Evolutionary conservation across 1,140 invertebrate species (phyloP), one percentile per base, ranked within the genome.

Genomic region (Oscheius sp.): DNA sequence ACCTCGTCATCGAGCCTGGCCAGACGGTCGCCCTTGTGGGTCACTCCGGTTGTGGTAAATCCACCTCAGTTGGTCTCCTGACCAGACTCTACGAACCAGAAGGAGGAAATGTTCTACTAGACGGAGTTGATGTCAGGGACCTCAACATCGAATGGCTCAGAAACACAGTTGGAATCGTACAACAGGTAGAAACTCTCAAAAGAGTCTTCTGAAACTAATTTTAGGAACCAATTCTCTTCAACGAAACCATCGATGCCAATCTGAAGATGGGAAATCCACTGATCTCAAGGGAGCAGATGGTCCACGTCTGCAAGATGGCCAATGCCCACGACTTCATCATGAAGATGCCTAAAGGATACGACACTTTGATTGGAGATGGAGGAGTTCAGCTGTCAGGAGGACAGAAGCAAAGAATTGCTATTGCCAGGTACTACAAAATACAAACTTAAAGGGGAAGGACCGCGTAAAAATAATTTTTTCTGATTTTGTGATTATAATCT

Each of bases 11-110:
- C n/a, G 89, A 91, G 2, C 88, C 92, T 0, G 94, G 94, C 20
- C 91, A 94, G 82, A 95, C 93, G 3, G 87, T 94, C 34, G 95
- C 95, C 20, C 86, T 98, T 81, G 94, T 93, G 79, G 88, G 89
- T 75, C 70, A 73, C 55, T 68, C 82, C 74, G 85, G 85, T 32
- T 84, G 86, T 81, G 86, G 86, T 26, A 86, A 87, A 67, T 85
- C 83, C 64, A 87, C 86, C 35, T 81, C 80, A 26, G 81, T 86
- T 20, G 85, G 86, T 68, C 78, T 87, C 3, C 32, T 87, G 31
- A 84, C 83, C 61, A 73, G 86, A 10, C 85, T 86, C 68, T 87
- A 87, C 75, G 85, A 86, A 73, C 79, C 82, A 26, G 61, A 71
- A 23, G 62, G 68, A 10, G 86, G 85, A 46, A 26, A 74, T 52